phyloP scores from a whole-genome alignment of 2,888 invertebrate species.

The Protophormia terraenovae region DNA sequence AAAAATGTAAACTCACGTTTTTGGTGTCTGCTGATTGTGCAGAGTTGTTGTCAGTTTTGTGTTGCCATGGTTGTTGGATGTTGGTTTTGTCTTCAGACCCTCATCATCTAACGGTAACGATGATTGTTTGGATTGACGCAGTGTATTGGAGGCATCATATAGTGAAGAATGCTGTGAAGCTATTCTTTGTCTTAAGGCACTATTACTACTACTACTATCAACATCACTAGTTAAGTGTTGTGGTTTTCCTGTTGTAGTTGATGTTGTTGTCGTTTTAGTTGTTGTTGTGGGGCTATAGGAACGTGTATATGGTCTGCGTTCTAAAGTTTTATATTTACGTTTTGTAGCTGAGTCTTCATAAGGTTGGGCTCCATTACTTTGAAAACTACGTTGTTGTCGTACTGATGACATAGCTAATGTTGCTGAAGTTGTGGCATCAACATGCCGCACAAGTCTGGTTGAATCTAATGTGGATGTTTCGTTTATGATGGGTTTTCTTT shows the following conservation, averaged over 20 bases:
- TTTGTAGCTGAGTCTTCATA: conserved; percentile 47
- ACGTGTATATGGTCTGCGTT: conserved; percentile 54
- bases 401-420: conserved; percentile 22
- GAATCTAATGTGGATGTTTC: conserved; percentile 64
- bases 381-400: conserved; percentile 72
- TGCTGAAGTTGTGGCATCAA: conserved; percentile 58
- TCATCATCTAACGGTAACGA: conserved; percentile 51
- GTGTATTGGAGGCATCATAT: conserved; percentile 45
- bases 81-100: conserved; percentile 26
- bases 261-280: conserved; percentile 52
- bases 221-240: too few species aligned
- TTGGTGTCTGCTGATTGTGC: conserved; percentile 72
- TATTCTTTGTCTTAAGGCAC: conserved; percentile 43
- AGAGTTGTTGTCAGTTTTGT: conserved; percentile 53
- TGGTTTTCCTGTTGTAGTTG: conserved; percentile 36
- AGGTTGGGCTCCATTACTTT: conserved; percentile 60
- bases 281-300: conserved; percentile 25
- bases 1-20: conserved; percentile 78
- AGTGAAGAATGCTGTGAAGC: conserved; percentile 28
- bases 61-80: conserved; percentile 46
- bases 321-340: conserved; percentile 51
- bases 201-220: too few species aligned
- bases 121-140: conserved; percentile 67
- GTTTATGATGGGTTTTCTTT: conserved; percentile 60
- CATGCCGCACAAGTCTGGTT: conserved; percentile 64